Evolutionary conservation across 2,113 vertebrate species (phyloP).

Genomic region (Microtus montanus): DNA sequence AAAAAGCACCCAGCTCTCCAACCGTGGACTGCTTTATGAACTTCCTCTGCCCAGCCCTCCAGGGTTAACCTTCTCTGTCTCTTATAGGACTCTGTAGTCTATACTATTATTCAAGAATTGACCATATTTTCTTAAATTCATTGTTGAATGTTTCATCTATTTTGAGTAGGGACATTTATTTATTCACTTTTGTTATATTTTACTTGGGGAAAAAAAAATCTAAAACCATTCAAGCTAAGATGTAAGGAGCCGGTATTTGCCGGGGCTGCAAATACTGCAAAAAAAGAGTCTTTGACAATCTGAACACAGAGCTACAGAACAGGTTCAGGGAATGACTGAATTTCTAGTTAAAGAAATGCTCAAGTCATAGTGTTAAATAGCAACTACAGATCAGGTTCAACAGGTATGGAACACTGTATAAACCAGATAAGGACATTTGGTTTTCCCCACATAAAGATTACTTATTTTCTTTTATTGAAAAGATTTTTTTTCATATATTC

Average conservation of each 20-base stretch:
- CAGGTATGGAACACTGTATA: background rate
- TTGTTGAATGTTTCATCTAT: background rate
- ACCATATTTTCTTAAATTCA: background rate
- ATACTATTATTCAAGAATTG: background rate
- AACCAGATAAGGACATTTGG: background rate
- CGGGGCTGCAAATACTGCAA: background rate
- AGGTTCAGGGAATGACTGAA: background rate
- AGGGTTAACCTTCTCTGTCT: background rate
- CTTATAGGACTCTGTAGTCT: background rate
- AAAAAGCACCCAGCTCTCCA: background rate
- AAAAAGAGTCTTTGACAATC: background rate
- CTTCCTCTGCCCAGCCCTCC: background rate
- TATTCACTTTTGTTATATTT: slow-evolving; percentile 1
- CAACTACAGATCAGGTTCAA: background rate
- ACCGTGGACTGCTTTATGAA: background rate
- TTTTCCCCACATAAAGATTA: background rate
- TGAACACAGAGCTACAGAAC: background rate
- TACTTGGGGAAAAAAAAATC: background rate
- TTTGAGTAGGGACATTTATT: background rate
- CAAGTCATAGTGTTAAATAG: background rate
- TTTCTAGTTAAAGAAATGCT: background rate
- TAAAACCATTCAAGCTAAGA: background rate
- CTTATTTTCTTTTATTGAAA: background rate
- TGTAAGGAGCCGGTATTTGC: background rate
- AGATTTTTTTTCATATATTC: background rate